Evolutionary conservation across 1,140 invertebrate species (phyloP).

Genomic region (Luehdorfia chinensis): DNA sequence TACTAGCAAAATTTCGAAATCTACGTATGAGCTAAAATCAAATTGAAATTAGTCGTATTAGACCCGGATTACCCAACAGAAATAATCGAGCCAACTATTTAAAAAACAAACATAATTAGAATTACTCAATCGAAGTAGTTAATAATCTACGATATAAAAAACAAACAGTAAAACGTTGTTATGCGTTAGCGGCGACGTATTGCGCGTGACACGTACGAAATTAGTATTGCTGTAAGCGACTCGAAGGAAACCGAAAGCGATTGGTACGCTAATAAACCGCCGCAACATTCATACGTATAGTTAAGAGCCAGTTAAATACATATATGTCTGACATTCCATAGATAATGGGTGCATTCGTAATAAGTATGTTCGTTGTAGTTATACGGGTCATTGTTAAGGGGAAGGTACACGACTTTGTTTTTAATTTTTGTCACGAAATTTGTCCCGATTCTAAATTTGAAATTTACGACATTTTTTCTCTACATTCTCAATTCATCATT

Average conservation of each 20-base stretch:
- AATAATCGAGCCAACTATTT: neutral
- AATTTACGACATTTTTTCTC: too few relatives aligned
- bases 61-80: too few relatives aligned
- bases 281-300: conserved; percentile 15
- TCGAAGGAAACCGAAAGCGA: conserved; percentile 43
- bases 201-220: conserved; percentile 15
- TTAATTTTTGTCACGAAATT: too few relatives aligned
- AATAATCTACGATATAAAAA: conserved; percentile 8
- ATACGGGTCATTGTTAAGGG: conserved; percentile 33
- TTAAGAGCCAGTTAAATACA: conserved; percentile 27
- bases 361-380: conserved; percentile 29
- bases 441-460: too few relatives aligned
- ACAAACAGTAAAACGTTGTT: conserved; percentile 8
- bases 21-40: conserved; percentile 1
- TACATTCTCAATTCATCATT: too few relatives aligned
- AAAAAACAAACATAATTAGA: too few relatives aligned
- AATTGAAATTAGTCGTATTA: conserved; percentile 4
- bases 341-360: conserved; percentile 46
- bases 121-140: conserved; percentile 8
- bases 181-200: conserved; percentile 8
- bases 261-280: conserved; percentile 25
- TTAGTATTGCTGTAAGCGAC: conserved; percentile 20
- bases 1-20: conserved; percentile 3
- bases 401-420: conserved; percentile 4
- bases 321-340: conserved; percentile 36